phyloP scores from a whole-genome alignment of 2,888 invertebrate genomes.

The Phorcus lineatus region DNA sequence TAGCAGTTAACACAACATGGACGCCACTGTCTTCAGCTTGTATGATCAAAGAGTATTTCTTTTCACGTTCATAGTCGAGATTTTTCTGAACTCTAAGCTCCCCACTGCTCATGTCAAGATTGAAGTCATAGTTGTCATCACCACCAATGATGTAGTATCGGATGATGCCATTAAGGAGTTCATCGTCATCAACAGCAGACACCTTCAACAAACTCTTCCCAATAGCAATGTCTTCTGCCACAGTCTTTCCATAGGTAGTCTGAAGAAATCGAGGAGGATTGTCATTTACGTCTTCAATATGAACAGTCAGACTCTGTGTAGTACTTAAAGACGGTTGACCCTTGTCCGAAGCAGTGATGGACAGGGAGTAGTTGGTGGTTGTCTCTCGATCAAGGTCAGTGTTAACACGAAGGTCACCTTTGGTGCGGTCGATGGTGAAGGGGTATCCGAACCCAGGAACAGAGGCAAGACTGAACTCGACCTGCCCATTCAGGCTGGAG shows the following conservation, averaged over 20 bases:
- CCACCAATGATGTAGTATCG: constrained; percentile 92
- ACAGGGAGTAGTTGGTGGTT: constrained; percentile 57
- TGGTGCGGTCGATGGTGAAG: constrained; percentile 90
- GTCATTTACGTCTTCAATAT: constrained; percentile 95
- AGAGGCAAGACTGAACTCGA: constrained; percentile 80
- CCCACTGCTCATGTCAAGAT: constrained; percentile 86
- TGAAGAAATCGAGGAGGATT: constrained; percentile 90
- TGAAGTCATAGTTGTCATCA: constrained; percentile 79
- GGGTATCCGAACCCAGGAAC: constrained; percentile 79
- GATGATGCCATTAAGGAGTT: constrained; percentile 88
- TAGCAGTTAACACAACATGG: constrained; percentile 80
- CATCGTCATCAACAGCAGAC: constrained; percentile 62
- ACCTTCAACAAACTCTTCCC: constrained; percentile 57
- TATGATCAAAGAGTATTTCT: constrained; percentile 88
- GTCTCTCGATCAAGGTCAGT: constrained; percentile 86
- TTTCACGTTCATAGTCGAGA: constrained; percentile 92
- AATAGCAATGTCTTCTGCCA: constrained; percentile 52
- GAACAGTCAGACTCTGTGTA: constrained; percentile 89
- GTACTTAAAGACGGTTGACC: constrained; percentile 80
- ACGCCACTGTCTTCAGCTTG: constrained; percentile 83
- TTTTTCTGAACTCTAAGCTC: constrained; percentile 93
- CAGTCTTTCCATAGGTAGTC: constrained; percentile 57
- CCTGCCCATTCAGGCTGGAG: constrained; percentile 88
- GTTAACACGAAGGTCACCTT: constrained; percentile 89
- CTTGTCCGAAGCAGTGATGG: constrained; percentile 64